Evolutionary conservation across 2,888 invertebrate species (phyloP).

Genomic region (Quadroppia sp.): DNA sequence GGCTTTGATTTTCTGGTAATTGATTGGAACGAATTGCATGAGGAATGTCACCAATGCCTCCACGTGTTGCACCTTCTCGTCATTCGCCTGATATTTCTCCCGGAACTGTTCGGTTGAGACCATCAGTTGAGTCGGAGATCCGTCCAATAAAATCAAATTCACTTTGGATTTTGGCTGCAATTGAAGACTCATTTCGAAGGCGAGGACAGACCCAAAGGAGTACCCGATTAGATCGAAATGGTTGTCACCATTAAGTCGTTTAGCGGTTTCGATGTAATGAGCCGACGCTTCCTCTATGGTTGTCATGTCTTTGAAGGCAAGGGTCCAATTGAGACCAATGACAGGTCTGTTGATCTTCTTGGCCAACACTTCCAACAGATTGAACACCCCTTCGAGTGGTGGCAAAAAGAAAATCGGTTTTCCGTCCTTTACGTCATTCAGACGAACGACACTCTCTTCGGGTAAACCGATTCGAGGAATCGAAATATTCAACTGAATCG

Average conservation of each 20-base stretch:
- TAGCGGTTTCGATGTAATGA: conserved; percentile 60
- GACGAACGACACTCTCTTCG: conserved; percentile 63
- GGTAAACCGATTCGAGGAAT: conserved; percentile 67
- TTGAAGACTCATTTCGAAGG: conserved; percentile 88
- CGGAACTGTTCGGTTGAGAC: conserved; percentile 62
- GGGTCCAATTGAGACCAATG: conserved; percentile 83
- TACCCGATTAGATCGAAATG: conserved; percentile 81
- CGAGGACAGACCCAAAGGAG: conserved; percentile 90
- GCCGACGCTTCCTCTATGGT: conserved; percentile 43
- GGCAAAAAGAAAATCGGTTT: conserved; percentile 61
- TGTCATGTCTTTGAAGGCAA: conserved; percentile 40
- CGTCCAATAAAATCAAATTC: conserved; percentile 77
- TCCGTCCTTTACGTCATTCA: conserved; percentile 55
- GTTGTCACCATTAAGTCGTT: conserved; percentile 69
- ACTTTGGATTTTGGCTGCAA: conserved; percentile 60
- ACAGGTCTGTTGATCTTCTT: conserved; percentile 68
- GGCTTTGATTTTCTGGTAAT: conserved; percentile 63
- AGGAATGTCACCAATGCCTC: conserved; percentile 75
- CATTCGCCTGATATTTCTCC: conserved; percentile 58
- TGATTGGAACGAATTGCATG: conserved; percentile 70
- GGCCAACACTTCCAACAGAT: conserved; percentile 67
- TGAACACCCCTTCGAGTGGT: conserved; percentile 82
- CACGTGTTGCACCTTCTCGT: conserved; percentile 50
- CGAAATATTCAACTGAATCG: conserved; percentile 51
- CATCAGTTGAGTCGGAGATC: conserved; percentile 76